A percentile compares a stretch with the other conserved stretches of the same genome.
phyloP scores from a whole-genome alignment of 2,113 vertebrate species.

The Pyrgilauda ruficollis region DNA sequence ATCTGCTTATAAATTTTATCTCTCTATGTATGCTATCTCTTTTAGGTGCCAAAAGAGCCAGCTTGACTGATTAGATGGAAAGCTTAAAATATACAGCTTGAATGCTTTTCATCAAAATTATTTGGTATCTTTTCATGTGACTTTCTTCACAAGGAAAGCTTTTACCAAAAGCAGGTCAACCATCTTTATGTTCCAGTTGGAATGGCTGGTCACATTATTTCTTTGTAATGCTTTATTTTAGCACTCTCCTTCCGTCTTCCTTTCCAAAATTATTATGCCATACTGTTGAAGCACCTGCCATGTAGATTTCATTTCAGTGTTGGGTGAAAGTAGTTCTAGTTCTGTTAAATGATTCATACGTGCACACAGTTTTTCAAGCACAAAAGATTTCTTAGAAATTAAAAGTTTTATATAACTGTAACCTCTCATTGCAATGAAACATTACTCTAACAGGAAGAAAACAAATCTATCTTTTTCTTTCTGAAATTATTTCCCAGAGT shows the following conservation, averaged over 20 bases:
- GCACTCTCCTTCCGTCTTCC: neutral
- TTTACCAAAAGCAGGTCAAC: neutral
- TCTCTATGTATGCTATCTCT: neutral
- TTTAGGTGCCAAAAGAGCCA: neutral
- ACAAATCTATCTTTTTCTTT: neutral
- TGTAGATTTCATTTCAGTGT: conserved; percentile 9
- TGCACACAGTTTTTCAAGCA: neutral
- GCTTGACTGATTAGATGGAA: neutral
- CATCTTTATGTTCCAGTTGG: neutral
- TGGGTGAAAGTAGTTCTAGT: conserved; percentile 17
- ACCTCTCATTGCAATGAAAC: neutral
- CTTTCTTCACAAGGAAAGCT: neutral
- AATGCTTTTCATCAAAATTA: neutral
- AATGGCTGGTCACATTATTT: neutral
- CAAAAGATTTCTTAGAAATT: neutral
- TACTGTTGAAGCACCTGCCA: conserved; percentile 35
- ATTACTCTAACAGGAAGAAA: neutral
- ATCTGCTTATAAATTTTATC: neutral
- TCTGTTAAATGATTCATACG: neutral
- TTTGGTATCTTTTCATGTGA: neutral
- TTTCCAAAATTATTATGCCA: conserved; percentile 14
- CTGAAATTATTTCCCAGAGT: neutral
- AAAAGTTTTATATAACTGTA: neutral
- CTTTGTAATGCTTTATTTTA: conserved; percentile 23
- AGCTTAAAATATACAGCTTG: neutral